These are phyloP conservation scores for Pantala flavescens DNA, from an alignment of 1,140 invertebrate genomes.

Conservation along the genomic window DNA sequence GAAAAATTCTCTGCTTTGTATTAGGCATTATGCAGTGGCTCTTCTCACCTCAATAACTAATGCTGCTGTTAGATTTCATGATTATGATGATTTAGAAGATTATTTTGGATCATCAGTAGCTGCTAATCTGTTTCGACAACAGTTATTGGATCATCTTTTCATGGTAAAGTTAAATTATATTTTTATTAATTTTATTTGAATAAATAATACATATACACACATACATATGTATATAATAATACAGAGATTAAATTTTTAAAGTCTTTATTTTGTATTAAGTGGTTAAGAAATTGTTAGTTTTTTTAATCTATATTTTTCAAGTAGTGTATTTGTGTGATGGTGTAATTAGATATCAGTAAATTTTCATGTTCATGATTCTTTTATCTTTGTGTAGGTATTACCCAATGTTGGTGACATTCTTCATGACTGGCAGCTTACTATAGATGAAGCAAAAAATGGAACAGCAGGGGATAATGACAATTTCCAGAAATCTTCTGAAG, in stretches of 20 bases:
- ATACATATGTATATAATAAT: slow-evolving; percentile 24
- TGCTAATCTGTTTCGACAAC: background rate
- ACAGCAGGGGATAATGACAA: slow-evolving; percentile 28
- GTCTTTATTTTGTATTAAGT: too few relatives aligned
- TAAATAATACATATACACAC: slow-evolving; percentile 27
- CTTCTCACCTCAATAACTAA: slow-evolving; percentile 28
- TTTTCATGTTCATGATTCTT: too few relatives aligned
- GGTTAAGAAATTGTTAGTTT: too few relatives aligned
- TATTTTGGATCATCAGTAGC: background rate
- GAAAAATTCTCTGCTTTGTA: slow-evolving; percentile 17
- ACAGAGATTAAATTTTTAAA: slow-evolving; percentile 29
- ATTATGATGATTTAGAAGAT: background rate
- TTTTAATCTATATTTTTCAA: too few relatives aligned
- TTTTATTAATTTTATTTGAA: background rate
- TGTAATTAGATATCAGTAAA: too few relatives aligned
- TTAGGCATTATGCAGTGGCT: slow-evolving; percentile 29
- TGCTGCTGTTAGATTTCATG: background rate
- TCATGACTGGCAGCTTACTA: slow-evolving; percentile 36
- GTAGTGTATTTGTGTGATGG: too few relatives aligned
- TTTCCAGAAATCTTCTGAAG: slow-evolving; percentile 26
- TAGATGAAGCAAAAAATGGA: slow-evolving; percentile 24
- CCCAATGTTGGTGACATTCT: slow-evolving; percentile 40
- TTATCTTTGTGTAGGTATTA: slow-evolving; percentile 33
- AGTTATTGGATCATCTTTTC: background rate
- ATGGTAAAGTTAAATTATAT: slow-evolving; percentile 24